A percentile compares a stretch with the other conserved stretches of the same genome.
Evolutionary conservation across 2,113 vertebrate species (phyloP).

Genomic region (Galemys pyrenaicus): DNA sequence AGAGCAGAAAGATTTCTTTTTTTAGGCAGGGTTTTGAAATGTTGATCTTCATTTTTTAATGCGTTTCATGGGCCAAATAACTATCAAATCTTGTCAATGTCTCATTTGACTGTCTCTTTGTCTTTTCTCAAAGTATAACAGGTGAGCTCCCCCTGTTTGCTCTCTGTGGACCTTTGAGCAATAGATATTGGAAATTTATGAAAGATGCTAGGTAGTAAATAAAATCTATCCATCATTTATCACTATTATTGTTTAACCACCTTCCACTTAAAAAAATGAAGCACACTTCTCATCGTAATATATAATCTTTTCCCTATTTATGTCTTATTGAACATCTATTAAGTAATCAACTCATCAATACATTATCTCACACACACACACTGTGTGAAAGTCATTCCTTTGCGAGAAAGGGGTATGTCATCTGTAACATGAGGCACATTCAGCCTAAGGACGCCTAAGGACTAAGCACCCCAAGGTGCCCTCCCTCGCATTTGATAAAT

Average conservation of each 20-base stretch:
- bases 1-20: not conserved
- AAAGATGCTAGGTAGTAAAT: not conserved
- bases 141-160: not conserved
- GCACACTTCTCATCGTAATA: not conserved
- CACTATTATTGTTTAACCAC: not conserved
- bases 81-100: not conserved
- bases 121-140: not conserved
- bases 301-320: not conserved
- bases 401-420: not conserved
- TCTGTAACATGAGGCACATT: not conserved
- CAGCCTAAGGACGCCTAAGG: no score
- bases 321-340: not conserved
- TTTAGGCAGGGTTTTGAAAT: not conserved
- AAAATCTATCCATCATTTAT: not conserved
- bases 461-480: accelerated
- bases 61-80: not conserved
- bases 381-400: not conserved
- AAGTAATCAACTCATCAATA: not conserved
- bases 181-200: not conserved
- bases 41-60: conserved; percentile 14
- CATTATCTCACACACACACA: not conserved
- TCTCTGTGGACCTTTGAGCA: not conserved
- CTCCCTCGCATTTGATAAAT: not conserved
- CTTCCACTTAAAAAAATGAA: not conserved
- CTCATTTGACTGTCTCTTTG: not conserved